Evolutionary conservation across 1,140 invertebrate genomes (phyloP).

Genomic region (Polypedilum pembai): DNA sequence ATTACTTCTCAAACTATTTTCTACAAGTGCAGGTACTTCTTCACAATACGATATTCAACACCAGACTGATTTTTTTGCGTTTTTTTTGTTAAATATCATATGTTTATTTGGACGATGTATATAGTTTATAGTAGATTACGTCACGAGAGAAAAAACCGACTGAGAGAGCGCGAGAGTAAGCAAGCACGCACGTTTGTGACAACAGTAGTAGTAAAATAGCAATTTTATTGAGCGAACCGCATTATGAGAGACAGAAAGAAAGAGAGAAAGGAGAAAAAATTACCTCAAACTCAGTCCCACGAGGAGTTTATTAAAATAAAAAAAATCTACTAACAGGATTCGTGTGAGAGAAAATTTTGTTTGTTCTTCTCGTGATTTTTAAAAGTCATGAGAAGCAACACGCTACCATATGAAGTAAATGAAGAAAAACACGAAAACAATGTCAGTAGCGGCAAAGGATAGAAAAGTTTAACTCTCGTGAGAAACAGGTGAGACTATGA

Average conservation of each 20-base stretch:
- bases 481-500: conserved; percentile 1
- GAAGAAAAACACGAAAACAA: neutral
- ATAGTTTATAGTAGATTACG: neutral
- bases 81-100: conserved; percentile 28
- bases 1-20: too few relatives aligned
- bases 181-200: neutral
- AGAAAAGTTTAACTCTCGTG: neutral
- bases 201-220: neutral
- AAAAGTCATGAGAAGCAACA: too few relatives aligned
- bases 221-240: too few relatives aligned
- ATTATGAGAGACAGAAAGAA: too few relatives aligned
- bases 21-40: neutral
- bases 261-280: too few relatives aligned
- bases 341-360: too few relatives aligned
- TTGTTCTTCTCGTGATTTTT: too few relatives aligned
- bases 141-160: neutral
- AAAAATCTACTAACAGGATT: too few relatives aligned
- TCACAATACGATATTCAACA: conserved; percentile 20
- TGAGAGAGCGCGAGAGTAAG: neutral
- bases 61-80: neutral
- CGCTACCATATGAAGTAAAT: neutral
- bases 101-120: neutral
- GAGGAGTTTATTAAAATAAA: too few relatives aligned
- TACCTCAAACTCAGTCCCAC: too few relatives aligned
- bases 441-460: neutral